A percentile compares a stretch with the other conserved stretches of the same genome.
Evolutionary conservation across 2,113 vertebrate genomes (phyloP).

Genomic region (Natator depressus): DNA sequence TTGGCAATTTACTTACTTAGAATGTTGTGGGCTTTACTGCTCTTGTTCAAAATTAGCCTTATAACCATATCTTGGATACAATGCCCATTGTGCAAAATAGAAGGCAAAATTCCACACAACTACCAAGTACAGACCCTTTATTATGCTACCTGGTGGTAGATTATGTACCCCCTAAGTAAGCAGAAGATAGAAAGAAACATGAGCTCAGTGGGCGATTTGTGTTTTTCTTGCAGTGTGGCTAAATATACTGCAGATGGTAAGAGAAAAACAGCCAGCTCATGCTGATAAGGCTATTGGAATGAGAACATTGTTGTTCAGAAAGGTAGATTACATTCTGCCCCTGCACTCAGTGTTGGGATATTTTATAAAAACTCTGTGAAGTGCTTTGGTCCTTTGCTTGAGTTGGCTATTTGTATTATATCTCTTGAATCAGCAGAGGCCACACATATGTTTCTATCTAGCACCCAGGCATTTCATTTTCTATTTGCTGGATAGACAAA

Average conservation of each 20-base stretch:
- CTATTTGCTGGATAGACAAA: neutral
- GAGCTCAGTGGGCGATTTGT: constrained; percentile 26
- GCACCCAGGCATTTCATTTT: neutral
- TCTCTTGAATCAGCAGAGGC: neutral
- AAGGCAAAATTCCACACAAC: neutral
- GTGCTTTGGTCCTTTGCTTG: neutral
- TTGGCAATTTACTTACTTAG: neutral
- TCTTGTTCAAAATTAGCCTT: neutral
- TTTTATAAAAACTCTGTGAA: neutral
- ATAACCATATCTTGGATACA: neutral
- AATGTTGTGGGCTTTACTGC: neutral
- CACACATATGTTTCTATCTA: neutral
- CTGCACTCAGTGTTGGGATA: neutral
- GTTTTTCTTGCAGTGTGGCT: constrained; percentile 42
- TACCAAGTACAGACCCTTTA: neutral
- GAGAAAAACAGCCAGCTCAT: neutral
- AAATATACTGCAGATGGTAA: constrained; percentile 46
- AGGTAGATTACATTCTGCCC: neutral
- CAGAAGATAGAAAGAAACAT: constrained; percentile 37
- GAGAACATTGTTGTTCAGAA: neutral
- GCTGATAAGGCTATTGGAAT: constrained; percentile 39
- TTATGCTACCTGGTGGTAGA: constrained; percentile 16
- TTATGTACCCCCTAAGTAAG: constrained; percentile 31
- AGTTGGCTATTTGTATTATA: neutral
- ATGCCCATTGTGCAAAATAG: neutral